These are phyloP conservation scores for Eospalax fontanierii DNA, from an alignment of 2,797 vertebrate genomes.

Conservation along the genomic window DNA sequence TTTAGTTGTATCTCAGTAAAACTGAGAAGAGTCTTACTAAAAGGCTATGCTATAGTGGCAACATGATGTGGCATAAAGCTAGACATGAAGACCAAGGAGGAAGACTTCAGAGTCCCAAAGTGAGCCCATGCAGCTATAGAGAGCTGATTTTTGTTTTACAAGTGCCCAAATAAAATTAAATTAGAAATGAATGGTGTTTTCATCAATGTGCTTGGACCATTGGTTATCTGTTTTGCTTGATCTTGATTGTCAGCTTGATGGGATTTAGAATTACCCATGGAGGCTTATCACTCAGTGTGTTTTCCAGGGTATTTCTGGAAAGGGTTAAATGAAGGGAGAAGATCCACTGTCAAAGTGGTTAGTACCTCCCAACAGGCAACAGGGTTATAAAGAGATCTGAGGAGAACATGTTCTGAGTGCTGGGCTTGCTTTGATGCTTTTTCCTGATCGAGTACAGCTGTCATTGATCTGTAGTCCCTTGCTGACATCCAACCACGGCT, in stretches of 20 bases:
- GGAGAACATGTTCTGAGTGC: too few relatives aligned
- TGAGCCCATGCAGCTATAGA: not conserved
- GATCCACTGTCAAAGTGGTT: not conserved
- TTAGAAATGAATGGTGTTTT: not conserved
- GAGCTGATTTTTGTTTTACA: not conserved
- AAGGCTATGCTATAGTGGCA: not conserved
- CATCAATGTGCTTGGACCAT: not conserved
- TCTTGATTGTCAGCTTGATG: not conserved
- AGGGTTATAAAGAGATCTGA: not conserved
- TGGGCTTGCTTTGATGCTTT: not conserved
- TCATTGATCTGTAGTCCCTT: not conserved
- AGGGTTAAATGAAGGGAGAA: not conserved
- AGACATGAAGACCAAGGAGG: not conserved
- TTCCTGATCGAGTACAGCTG: not conserved
- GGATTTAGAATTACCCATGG: not conserved
- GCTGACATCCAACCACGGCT: not conserved
- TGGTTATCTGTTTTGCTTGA: not conserved
- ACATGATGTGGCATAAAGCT: not conserved
- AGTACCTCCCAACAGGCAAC: not conserved
- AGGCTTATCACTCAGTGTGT: not conserved
- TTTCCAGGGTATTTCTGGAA: not conserved
- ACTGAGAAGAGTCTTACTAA: not conserved
- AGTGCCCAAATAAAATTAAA: not conserved
- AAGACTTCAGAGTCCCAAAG: not conserved
- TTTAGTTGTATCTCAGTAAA: constrained; percentile 23